Conservation (phyloP, 2,113 vertebrate species). For the Gorsachius goisagi region DNA sequence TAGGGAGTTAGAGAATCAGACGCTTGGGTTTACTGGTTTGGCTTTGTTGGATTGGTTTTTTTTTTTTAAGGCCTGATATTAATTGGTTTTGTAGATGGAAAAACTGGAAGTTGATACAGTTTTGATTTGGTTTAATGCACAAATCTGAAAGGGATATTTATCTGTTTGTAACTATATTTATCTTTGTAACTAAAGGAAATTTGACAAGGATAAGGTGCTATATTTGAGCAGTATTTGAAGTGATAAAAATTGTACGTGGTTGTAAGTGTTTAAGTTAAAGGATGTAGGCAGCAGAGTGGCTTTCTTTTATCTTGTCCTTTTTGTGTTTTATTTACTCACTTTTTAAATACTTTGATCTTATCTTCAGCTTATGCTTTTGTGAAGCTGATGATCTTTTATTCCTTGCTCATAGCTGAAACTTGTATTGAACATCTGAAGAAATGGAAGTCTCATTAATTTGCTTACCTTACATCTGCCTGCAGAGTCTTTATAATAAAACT, state of each 20-base stretch:
- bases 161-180: neutral
- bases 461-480: neutral
- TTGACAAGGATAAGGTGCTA: neutral
- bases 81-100: neutral
- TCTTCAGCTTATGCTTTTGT: neutral
- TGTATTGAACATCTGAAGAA: neutral
- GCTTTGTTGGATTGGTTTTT: neutral
- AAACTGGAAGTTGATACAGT: neutral
- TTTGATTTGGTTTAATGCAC: neutral
- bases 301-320: neutral
- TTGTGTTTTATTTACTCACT: neutral
- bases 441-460: neutral
- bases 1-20: neutral
- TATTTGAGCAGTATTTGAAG: neutral
- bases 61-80: neutral
- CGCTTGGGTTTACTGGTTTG: neutral
- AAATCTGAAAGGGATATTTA: neutral
- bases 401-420: neutral
- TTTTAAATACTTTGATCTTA: neutral
- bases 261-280: neutral
- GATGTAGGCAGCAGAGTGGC: neutral
- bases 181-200: neutral
- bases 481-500: neutral
- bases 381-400: neutral
- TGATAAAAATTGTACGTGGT: neutral